Evolutionary conservation across 2,888 invertebrate genomes (phyloP).

Genomic region (Andrena bucephala): DNA sequence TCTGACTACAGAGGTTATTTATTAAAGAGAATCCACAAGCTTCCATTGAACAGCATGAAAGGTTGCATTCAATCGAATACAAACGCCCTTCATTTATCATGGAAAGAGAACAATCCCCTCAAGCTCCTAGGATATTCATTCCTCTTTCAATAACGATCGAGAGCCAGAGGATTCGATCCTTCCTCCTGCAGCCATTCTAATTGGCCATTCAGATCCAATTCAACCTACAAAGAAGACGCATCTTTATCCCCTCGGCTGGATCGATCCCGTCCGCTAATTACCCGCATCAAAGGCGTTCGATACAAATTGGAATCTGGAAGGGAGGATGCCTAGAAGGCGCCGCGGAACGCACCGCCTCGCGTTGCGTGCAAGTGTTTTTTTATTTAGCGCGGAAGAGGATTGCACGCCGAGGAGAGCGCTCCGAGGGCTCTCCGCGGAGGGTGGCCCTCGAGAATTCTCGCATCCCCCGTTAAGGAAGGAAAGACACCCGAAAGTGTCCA

Average conservation of each 20-base stretch:
- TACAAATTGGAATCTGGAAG: constrained; percentile 1
- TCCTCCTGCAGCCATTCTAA: not conserved
- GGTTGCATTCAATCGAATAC: not conserved
- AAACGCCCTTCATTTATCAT: not conserved
- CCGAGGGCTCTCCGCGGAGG: constrained; percentile 5
- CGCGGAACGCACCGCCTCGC: not conserved
- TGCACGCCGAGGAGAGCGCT: not conserved
- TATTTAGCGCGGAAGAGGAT: constrained; percentile 22
- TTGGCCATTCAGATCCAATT: not conserved
- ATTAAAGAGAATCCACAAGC: not conserved
- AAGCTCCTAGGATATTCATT: not conserved
- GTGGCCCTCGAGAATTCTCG: constrained; percentile 44
- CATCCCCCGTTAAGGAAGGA: constrained; percentile 32
- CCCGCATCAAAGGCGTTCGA: not conserved
- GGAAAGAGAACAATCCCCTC: not conserved
- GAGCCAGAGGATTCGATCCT: not conserved
- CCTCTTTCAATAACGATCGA: constrained; percentile 12
- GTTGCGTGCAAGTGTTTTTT: constrained; percentile 14
- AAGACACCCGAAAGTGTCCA: constrained; percentile 61
- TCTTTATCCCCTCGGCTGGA: not conserved
- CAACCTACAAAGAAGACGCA: not conserved
- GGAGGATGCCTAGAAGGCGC: constrained; percentile 19
- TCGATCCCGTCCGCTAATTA: not conserved
- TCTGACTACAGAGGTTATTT: not conserved
- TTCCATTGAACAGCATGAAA: not conserved